Evolutionary conservation across 2,113 vertebrate species (phyloP).

Genomic region (Osmerus eperlanus): DNA sequence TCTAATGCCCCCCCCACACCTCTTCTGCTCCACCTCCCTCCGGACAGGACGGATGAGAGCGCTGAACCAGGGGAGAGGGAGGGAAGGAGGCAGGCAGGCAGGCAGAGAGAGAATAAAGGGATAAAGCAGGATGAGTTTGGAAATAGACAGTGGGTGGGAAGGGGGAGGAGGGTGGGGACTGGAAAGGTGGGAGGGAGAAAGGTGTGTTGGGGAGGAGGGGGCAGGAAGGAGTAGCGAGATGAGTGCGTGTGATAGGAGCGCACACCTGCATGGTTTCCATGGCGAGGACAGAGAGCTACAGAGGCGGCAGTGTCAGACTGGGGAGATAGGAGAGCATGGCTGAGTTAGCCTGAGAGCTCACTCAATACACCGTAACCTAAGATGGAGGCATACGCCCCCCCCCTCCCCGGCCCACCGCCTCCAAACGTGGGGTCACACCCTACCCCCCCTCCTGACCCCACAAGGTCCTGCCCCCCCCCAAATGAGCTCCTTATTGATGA

Average conservation of each 20-base stretch:
- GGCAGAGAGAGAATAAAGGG: constrained; percentile 1
- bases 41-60: constrained; percentile 35
- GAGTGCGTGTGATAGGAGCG: constrained; percentile 35
- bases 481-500: constrained; percentile 56
- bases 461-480: constrained; percentile 16
- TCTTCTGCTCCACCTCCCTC: constrained; percentile 28
- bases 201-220: neutral
- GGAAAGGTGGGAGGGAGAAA: neutral
- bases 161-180: constrained; percentile 8
- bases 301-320: neutral
- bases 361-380: constrained; percentile 48
- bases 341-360: neutral
- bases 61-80: constrained; percentile 18
- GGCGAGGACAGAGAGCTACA: constrained; percentile 34
- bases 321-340: neutral
- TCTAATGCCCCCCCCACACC: constrained; percentile 43
- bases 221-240: constrained; percentile 3
- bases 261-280: constrained; percentile 42
- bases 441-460: constrained; percentile 21
- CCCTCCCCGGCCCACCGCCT: constrained; percentile 34
- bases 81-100: neutral
- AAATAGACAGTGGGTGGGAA: constrained; percentile 25
- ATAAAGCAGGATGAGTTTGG: neutral
- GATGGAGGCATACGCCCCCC: constrained; percentile 33
- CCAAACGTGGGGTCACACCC: constrained; percentile 39